Percentiles rank a stretch among this genome's conserved stretches.
Evolutionary conservation across 2,113 vertebrate species (phyloP).

Genomic region (Alligator sinensis): DNA sequence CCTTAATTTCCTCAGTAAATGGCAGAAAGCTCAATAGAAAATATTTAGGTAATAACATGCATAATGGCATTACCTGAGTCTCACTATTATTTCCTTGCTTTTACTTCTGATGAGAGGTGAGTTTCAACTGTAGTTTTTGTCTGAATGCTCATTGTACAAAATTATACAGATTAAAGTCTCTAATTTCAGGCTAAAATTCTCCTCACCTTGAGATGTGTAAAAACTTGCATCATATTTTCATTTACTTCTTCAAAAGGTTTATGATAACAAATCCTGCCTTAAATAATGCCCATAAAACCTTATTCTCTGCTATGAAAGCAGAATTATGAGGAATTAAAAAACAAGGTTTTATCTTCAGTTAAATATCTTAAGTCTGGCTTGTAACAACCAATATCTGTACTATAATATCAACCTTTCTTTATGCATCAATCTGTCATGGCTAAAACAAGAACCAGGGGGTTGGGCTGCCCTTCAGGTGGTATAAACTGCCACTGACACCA

Average conservation of each 20-base stretch:
- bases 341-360: background rate
- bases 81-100: constrained; percentile 53
- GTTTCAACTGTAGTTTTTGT: constrained; percentile 48
- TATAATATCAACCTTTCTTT: background rate
- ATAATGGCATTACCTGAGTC: constrained; percentile 36
- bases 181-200: constrained; percentile 61
- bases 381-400: background rate
- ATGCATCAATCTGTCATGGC: background rate
- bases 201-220: constrained; percentile 26
- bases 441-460: background rate
- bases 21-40: constrained; percentile 49
- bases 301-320: constrained; percentile 1
- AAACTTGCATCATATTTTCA: background rate
- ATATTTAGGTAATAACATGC: constrained; percentile 70
- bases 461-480: background rate
- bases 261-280: constrained; percentile 17
- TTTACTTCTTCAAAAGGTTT: constrained; percentile 45
- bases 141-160: constrained; percentile 43
- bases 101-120: constrained; percentile 57
- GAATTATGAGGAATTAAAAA: constrained; percentile 4
- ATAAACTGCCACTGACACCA: background rate
- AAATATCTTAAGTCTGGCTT: background rate
- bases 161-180: constrained; percentile 58
- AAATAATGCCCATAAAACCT: background rate
- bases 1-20: constrained; percentile 73